Base-by-base conservation (phyloP, 2,888 invertebrate species). In the Caenorhabditis auriculariae region DNA sequence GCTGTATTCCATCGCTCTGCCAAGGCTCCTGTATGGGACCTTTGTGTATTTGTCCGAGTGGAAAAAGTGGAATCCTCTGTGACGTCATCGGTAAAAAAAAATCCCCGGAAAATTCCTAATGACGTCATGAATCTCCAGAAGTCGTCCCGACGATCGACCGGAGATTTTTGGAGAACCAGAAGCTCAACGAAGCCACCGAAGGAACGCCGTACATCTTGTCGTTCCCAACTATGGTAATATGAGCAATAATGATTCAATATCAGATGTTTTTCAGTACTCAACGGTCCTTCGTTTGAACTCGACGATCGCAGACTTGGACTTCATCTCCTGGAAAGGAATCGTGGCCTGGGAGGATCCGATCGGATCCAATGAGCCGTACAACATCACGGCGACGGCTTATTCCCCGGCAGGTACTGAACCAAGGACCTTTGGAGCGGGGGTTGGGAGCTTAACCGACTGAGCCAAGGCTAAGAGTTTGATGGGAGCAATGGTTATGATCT, bases 11-110 rank as follows among this genome's bases (percentile, higher is more conserved):
- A 0, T 54, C 56, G 0, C 43, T 64, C n/a, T 76, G 75, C 50
- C 66, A 72, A 42, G 75, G 75, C 9, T 54, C 64, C 7, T 75
- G 74, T 52, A 52, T 72, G 6, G 76, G 76, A 1, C 76, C 76
- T 9, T 45, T 75, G 4, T 76, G 76, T 54, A 55, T 76, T 23
- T 76, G 76, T 55, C 62, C 64, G 0, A 58, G 53, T 49, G 72
- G 70, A 27, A 66, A 64, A 44, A 61, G 63, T 19, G 72, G 72
- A 19, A 47, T 68, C 6, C 49, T 52, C 24, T 70, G 70, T 46
- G 69, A 66, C 24, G 57, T 65, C 28, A 63, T 64, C 9, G 54
- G 52, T 52, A 28, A 44, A 4, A 21, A 27, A 6, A n/a, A 17
- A 9, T 9, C 17, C 12, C 21, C 29, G 21, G 19, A 6, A 32